phyloP scores from a whole-genome alignment of 64 coral and sea anemone genomes.

The Anthopleura sola region DNA sequence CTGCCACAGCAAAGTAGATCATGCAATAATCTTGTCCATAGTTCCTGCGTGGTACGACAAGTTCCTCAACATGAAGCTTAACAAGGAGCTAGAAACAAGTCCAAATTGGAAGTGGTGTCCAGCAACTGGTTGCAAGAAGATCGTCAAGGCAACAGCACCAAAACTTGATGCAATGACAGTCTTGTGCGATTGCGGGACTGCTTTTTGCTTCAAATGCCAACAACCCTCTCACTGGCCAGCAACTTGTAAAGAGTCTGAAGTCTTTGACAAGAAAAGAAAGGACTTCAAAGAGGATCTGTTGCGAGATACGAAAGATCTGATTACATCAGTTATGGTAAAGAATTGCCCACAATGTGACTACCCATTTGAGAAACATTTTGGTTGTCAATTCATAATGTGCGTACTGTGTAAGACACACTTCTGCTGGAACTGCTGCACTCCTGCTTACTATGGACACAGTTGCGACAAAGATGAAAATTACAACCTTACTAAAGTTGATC shows the following conservation, averaged over 20 bases:
- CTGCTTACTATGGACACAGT: conserved; percentile 1
- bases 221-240: conserved; percentile 76
- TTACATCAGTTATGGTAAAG: conserved; percentile 53
- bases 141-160: conserved; percentile 24
- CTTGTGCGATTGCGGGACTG: conserved; percentile 46
- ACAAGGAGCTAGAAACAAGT: conserved; percentile 31
- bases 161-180: conserved; percentile 24
- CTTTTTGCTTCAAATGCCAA: conserved; percentile 74
- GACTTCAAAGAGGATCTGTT: neutral
- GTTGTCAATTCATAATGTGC: conserved; percentile 68
- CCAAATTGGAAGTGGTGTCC: conserved; percentile 71
- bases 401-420: conserved; percentile 55
- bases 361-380: conserved; percentile 72
- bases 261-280: conserved; percentile 35
- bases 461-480: neutral
- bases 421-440: conserved; percentile 56
- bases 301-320: neutral
- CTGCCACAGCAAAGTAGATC: conserved; percentile 38
- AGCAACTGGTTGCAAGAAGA: conserved; percentile 36
- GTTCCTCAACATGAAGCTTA: conserved; percentile 18
- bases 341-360: conserved; percentile 65
- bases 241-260: conserved; percentile 55
- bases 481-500: neutral
- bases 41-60: conserved; percentile 47
- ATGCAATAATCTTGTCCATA: conserved; percentile 54